Conservation (phyloP, 2,113 vertebrate species). For the Heptranchias perlo region DNA sequence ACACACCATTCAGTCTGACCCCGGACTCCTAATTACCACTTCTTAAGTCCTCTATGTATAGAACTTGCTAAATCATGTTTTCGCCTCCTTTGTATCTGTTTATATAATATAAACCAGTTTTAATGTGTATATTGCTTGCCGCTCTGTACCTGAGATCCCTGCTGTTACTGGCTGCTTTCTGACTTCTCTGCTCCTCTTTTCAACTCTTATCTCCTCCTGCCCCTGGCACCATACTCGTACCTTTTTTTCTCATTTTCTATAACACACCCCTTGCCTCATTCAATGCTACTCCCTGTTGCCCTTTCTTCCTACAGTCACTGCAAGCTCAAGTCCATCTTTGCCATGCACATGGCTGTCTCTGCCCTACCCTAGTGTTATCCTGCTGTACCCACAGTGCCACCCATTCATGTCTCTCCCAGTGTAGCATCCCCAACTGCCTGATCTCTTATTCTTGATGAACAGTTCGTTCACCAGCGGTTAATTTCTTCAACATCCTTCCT, state of each 20-base stretch:
- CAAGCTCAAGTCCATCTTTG: neutral
- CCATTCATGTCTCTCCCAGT: neutral
- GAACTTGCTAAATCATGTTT: neutral
- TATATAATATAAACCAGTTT: neutral
- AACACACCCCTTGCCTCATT: neutral
- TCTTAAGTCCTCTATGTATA: neutral
- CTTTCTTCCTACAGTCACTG: neutral
- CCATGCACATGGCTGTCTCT: neutral
- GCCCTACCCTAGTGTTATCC: neutral
- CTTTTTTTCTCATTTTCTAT: neutral
- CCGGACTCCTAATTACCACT: neutral
- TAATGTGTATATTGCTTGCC: neutral
- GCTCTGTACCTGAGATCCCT: neutral
- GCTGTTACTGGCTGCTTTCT: neutral
- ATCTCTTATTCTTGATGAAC: neutral
- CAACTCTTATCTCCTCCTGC: neutral
- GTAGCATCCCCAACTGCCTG: neutral
- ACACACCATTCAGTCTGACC: neutral
- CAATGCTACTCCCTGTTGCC: neutral
- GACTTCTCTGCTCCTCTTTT: neutral
- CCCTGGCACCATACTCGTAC: neutral
- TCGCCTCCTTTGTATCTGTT: neutral
- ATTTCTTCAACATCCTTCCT: neutral
- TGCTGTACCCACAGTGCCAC: neutral
- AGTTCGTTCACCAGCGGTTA: neutral